Evolutionary conservation across 2,113 vertebrate species (phyloP), one percentile per base, ranked within the genome.

Genomic region (Scatophagus argus): DNA sequence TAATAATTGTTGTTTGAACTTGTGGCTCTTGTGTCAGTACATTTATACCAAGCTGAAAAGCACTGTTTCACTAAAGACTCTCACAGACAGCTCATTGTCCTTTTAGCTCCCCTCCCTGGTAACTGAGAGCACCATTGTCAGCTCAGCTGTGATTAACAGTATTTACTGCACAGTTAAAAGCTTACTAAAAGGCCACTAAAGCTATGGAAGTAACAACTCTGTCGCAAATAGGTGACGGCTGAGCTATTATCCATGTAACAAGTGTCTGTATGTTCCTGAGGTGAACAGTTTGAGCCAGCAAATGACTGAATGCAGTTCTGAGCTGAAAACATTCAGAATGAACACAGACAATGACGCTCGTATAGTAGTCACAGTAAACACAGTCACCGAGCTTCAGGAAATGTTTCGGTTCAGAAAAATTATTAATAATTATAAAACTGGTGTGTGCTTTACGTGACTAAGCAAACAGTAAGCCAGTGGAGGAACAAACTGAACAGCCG

Each of bases 91-190:
- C 31, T 13, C n/a, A 47, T n/a, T 65, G 23, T 67, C 12, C 31
- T 58, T 34, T 58, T n/a, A 34, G 44, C 63, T 66, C 32, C 32
- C 39, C 61, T 46, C 27, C 7, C n/a, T 51, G 31, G 63, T 66
- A 36, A 64, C 43, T 31, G 17, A 31, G 41, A 47, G 62, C 43
- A 34, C n/a, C 0, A 17, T 47, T 61, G 16, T 61, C 6, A 39
- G 56, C 44, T 31, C 17, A 29, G 12, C 32, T 51, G 34, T 73
- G 59, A 54, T 54, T 19, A 43, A 31, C 66, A 8, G 4, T 16
- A 17, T 73, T 62, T 41, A 54, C 21, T 25, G n/a, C 59, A 32
- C 32, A 47, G 32, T 44, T 23, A 63, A 63, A 62, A 23, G 34
- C 46, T 52, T 23, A 43, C 59, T 23, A 10, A 56, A 58, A 73